Evolutionary conservation across 2,888 invertebrate genomes (phyloP), one percentile per base, ranked within the genome.

Genomic region (Brenthis hecate): DNA sequence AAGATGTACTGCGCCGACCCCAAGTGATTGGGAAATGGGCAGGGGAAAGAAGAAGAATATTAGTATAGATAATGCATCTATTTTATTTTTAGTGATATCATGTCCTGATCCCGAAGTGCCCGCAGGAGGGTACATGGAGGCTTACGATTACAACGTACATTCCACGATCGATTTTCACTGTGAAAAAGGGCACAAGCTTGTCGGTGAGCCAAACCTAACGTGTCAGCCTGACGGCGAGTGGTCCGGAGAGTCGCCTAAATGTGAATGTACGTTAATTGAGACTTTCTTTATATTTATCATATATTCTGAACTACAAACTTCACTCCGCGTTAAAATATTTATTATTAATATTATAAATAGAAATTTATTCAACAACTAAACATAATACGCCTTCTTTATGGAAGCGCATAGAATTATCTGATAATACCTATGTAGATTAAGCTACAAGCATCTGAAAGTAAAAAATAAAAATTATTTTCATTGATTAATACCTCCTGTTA

Each of bases 31-130:
- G n/a, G n/a, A n/a, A n/a, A n/a, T n/a, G n/a, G n/a, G n/a, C n/a
- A n/a, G n/a, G n/a, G n/a, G n/a, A n/a, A n/a, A n/a, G n/a, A n/a
- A n/a, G n/a, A n/a, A n/a, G n/a, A n/a, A n/a, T n/a, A n/a, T n/a
- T n/a, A n/a, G n/a, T n/a, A n/a, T 19, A 19, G 19, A 19, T 28
- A 28, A 28, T 28, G 28, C 19, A 11, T 16, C 55, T 51, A 16
- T 28, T 56, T 53, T 16, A 50, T 56, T 87, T 90, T 1, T 83
- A 97, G 97, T 98, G 80, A 97, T 98, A 69, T 95, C 96, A 0
- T 98, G 98, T 81, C 95, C 96, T 50, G 96, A 97, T 75, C 98
- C 98, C 0, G 96, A 97, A 78, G 96, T 97, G 0, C 97, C 97
- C 0, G 91, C 96, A 0, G 98, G 97, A 8, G 96, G 97, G 11